phyloP scores from a whole-genome alignment of 2,888 invertebrate species.

The Erpobdella octoculata region DNA sequence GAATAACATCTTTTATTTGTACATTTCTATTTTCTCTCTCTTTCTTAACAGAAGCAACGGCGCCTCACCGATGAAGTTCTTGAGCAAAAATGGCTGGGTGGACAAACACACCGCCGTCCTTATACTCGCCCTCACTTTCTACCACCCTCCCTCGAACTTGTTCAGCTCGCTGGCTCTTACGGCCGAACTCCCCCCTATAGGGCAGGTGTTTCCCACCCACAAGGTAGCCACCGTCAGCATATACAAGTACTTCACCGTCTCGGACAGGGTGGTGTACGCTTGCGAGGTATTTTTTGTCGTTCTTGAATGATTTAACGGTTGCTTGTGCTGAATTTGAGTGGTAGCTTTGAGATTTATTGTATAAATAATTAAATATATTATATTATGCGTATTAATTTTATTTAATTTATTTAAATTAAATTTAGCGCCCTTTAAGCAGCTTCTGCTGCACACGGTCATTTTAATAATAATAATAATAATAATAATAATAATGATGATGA shows the following conservation, averaged over 20 bases:
- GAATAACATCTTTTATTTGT: background rate
- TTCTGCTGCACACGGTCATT: too few species aligned
- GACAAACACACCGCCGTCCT: slow-evolving; percentile 43
- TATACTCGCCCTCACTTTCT: slow-evolving; percentile 46
- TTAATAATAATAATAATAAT: too few species aligned
- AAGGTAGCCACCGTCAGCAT: slow-evolving; percentile 43
- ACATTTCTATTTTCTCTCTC: background rate
- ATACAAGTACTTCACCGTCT: slow-evolving; percentile 44
- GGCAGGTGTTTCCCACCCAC: slow-evolving; percentile 39
- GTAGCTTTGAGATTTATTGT: too few species aligned
- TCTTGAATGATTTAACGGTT: background rate
- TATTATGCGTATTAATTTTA: too few species aligned
- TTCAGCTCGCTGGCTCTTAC: slow-evolving; percentile 40
- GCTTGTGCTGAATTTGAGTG: background rate
- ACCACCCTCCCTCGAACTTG: slow-evolving; percentile 45
- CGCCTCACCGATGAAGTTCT: slow-evolving; percentile 37
- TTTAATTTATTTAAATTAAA: too few species aligned
- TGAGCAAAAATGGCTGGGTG: slow-evolving; percentile 42
- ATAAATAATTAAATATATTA: too few species aligned
- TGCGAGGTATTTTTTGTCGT: slow-evolving; percentile 42
- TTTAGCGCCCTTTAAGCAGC: too few species aligned
- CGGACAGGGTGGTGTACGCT: slow-evolving; percentile 46
- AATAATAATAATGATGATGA: background rate
- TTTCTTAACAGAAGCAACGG: too few species aligned
- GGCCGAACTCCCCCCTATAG: slow-evolving; percentile 44